Evolutionary conservation across 2,888 invertebrate species (phyloP), one percentile per base, ranked within the genome.

Genomic region (Pterostichus madidus): DNA sequence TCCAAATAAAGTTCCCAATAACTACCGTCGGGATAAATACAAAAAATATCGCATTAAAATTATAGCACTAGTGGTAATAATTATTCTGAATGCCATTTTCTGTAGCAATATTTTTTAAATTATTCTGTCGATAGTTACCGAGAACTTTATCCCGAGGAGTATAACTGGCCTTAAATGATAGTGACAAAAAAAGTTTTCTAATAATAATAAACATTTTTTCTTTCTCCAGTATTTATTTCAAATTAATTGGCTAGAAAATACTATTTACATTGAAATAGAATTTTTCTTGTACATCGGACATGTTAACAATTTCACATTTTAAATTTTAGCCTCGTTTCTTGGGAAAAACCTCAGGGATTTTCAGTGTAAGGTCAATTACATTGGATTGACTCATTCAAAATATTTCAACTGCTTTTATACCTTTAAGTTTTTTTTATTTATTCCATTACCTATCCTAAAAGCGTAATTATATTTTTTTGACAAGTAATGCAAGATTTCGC

Each of bases 281-380:
- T 32, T 64, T 64, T 64, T 64, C 32, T 10, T 32, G 5, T 13
- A n/a, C 39, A 39, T 5, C 0, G 7, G 5, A 39, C 39, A 39
- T 64, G 35, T n/a, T 32, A 13, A 59, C 31, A 35, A 32, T 64
- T 64, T 32, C 6, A 13, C n/a, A 71, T 71, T 71, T 44, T 10
- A 71, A 17, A 44, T 71, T 71, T 71, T 17, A 71, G 17, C 68
- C 39, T 71, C 44, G 68, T 11, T 24, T 17, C 68, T 39, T 17
- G 68, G 76, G 76, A 53, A 76, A 76, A 76, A 76, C 76, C 76
- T 56, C 53, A 39, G 52, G 76, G 76, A 76, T 56, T 76, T 76
- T 35, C 76, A 24, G 24, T 15, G 4, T 35, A 71, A 71, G 76
- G 76, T 76, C 76, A 76, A 53, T 56, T 76, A 76, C 76, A 75